phyloP scores from a whole-genome alignment of 2,888 invertebrate species.

The Cenopis cana region DNA sequence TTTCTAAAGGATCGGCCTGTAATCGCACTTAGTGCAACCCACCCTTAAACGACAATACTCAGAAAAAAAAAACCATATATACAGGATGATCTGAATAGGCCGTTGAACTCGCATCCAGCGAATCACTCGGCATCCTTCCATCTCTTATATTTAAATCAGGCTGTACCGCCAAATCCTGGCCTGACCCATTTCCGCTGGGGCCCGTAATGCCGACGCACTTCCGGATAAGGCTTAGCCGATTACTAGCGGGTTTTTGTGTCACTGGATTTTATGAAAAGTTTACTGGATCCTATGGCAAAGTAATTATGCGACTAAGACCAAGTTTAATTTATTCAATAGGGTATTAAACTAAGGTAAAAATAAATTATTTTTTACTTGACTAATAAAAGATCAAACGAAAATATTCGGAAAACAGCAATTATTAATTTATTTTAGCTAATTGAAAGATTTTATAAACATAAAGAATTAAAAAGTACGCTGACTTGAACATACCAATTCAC shows the following conservation, averaged over 20 bases:
- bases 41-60: neutral
- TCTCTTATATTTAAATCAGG: constrained; percentile 81
- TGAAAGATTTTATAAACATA: too few species aligned
- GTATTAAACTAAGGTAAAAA: too few species aligned
- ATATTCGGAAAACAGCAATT: too few species aligned
- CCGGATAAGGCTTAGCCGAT: constrained; percentile 52
- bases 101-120: constrained; percentile 7
- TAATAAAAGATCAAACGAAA: too few species aligned
- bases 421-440: too few species aligned
- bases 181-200: constrained; percentile 81
- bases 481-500: too few species aligned
- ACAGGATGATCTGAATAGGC: constrained; percentile 9
- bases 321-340: too few species aligned
- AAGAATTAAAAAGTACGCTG: too few species aligned
- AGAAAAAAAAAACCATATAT: constrained; percentile 1
- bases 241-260: constrained; percentile 52
- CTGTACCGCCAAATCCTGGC: constrained; percentile 73
- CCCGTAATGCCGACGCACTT: constrained; percentile 73
- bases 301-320: neutral
- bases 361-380: too few species aligned
- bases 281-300: neutral
- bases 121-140: constrained; percentile 59
- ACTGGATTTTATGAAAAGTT: neutral
- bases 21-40: too few species aligned
- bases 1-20: too few species aligned